Evolutionary conservation across 2,113 vertebrate species (phyloP).

Genomic region (Salvelinus alpinus): DNA sequence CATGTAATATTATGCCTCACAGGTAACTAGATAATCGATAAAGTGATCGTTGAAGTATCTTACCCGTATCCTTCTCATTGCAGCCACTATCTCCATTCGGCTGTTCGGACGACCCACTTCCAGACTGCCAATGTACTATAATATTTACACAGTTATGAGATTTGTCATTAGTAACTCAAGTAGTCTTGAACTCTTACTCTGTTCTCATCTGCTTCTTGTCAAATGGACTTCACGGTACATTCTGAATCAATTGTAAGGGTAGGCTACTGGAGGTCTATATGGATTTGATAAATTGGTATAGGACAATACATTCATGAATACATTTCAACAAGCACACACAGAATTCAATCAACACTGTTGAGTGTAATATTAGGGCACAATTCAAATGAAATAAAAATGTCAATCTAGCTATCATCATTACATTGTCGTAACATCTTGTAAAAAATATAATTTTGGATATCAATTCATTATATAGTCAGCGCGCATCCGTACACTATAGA

Average conservation of each 20-base stretch:
- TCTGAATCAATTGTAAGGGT: no score
- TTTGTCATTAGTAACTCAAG: neutral
- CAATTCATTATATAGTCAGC: no score
- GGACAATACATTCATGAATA: no score
- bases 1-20: no score
- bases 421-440: neutral
- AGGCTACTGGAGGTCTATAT: neutral
- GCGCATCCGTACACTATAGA: neutral
- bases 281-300: neutral
- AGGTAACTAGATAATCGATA: neutral
- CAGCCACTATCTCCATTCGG: constrained; percentile 94
- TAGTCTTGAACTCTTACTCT: no score
- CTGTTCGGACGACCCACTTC: constrained; percentile 93
- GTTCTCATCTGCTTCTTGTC: no score
- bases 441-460: neutral
- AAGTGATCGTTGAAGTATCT: constrained; percentile 55
- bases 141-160: constrained; percentile 12
- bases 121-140: constrained; percentile 93
- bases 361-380: neutral
- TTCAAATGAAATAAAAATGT: neutral
- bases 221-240: no score
- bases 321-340: no score
- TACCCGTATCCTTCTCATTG: constrained; percentile 95
- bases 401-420: neutral
- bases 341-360: neutral